Percentiles rank a stretch among this genome's conserved stretches.
phyloP scores from a whole-genome alignment of 2,797 vertebrate species.

The Sciurus carolinensis region DNA sequence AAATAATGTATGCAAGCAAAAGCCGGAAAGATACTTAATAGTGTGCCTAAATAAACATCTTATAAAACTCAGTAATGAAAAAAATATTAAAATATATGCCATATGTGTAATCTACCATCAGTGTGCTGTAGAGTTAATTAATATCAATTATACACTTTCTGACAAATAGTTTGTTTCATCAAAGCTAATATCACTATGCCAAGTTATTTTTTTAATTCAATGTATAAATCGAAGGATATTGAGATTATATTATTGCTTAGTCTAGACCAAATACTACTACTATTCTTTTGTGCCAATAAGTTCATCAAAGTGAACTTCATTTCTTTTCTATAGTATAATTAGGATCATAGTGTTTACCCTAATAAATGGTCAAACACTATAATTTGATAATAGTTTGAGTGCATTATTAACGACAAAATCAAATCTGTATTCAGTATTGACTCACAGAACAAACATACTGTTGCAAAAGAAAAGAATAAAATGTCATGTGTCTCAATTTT shows the following conservation, averaged over 20 bases:
- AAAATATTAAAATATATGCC: not conserved
- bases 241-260: not conserved
- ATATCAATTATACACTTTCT: not conserved
- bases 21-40: not conserved
- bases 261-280: not conserved
- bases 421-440: not conserved
- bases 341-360: not conserved
- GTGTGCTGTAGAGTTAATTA: not conserved
- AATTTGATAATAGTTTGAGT: not conserved
- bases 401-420: slow-evolving; percentile 49
- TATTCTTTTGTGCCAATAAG: not conserved
- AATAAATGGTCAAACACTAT: not conserved
- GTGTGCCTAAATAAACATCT: not conserved
- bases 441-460: not conserved
- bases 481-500: not conserved
- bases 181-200: not conserved
- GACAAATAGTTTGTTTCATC: not conserved
- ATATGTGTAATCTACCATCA: not conserved
- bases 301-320: not conserved
- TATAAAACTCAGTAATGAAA: not conserved
- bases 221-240: not conserved
- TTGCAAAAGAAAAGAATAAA: not conserved
- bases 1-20: not conserved
- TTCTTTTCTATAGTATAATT: slow-evolving; percentile 14
- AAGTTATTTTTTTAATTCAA: slow-evolving; percentile 12